Conservation (phyloP, 2,888 invertebrate genomes). For the Aleiodes alternator region DNA sequence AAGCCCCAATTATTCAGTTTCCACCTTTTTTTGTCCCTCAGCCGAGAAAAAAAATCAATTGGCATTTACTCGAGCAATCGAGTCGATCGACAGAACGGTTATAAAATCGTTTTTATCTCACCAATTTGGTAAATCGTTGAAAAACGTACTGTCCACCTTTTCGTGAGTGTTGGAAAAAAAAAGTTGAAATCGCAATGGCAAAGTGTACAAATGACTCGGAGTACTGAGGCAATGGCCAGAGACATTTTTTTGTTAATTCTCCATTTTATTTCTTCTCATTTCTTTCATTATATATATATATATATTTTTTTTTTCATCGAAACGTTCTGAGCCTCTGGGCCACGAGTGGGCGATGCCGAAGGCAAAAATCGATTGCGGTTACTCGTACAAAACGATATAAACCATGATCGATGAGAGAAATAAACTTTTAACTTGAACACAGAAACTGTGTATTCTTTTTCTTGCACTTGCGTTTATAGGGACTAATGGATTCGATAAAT, state of each 20-base stretch:
- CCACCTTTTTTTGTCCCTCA: too few relatives aligned
- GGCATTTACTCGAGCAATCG: conserved; percentile 41
- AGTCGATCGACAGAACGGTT: conserved; percentile 32
- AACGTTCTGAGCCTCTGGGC: not conserved
- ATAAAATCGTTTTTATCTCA: too few relatives aligned
- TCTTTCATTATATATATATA: too few relatives aligned
- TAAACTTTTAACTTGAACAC: conserved; percentile 36
- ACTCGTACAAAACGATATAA: conserved; percentile 37
- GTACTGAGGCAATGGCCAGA: conserved; percentile 19
- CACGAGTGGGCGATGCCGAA: conserved; percentile 32
- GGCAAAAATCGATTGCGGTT: conserved; percentile 40
- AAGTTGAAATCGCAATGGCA: conserved; percentile 31
- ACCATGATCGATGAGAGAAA: conserved; percentile 39
- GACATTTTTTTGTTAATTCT: conserved; percentile 4
- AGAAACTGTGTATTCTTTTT: conserved; percentile 2
- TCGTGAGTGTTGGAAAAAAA: conserved; percentile 20
- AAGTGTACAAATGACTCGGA: conserved; percentile 40
- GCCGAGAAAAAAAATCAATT: conserved; percentile 11
- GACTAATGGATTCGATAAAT: conserved; percentile 29
- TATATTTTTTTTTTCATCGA: too few relatives aligned
- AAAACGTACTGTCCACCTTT: conserved; percentile 21
- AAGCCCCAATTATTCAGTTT: too few relatives aligned
- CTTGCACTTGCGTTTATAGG: conserved; percentile 9
- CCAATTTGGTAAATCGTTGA: too few relatives aligned
- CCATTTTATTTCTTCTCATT: too few relatives aligned